A percentile compares a stretch with the other conserved stretches of the same genome.
phyloP scores from a whole-genome alignment of 2,888 invertebrate species.

The Nomada fabriciana region DNA sequence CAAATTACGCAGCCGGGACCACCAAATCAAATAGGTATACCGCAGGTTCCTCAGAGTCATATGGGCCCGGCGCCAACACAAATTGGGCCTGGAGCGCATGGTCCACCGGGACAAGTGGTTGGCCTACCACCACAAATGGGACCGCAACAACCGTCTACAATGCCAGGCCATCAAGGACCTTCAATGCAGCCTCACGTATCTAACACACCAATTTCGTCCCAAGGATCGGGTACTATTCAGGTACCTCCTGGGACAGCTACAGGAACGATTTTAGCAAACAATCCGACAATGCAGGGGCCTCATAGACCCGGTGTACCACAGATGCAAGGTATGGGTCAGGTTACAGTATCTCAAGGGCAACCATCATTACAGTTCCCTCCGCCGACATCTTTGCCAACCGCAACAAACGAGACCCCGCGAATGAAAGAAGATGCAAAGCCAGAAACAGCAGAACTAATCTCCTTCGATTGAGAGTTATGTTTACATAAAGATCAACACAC shows the following conservation, averaged over 20 bases:
- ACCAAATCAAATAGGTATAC: slow-evolving; percentile 65
- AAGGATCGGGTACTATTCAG: slow-evolving; percentile 62
- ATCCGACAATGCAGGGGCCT: slow-evolving; percentile 57
- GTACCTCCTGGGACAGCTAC: slow-evolving; percentile 51
- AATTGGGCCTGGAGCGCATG: slow-evolving; percentile 60
- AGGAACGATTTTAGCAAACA: slow-evolving; percentile 49
- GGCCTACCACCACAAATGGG: slow-evolving; percentile 64
- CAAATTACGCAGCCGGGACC: slow-evolving; percentile 73
- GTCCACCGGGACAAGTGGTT: slow-evolving; percentile 55
- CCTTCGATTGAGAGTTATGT: slow-evolving; percentile 88
- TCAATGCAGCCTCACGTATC: slow-evolving; percentile 65
- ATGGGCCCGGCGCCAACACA: slow-evolving; percentile 69
- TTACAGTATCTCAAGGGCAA: slow-evolving; percentile 64
- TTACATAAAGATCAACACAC: slow-evolving; percentile 20
- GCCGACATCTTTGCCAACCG: slow-evolving; percentile 28
- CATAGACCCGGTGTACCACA: slow-evolving; percentile 52
- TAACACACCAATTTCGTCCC: slow-evolving; percentile 60
- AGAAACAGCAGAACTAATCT: slow-evolving; percentile 92
- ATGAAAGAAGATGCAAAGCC: slow-evolving; percentile 84
- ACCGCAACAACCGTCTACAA: slow-evolving; percentile 56
- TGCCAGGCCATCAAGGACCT: slow-evolving; percentile 65
- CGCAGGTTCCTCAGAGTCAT: slow-evolving; percentile 66
- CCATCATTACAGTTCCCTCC: slow-evolving; percentile 67
- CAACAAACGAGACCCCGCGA: slow-evolving; percentile 62
- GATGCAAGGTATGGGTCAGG: slow-evolving; percentile 68